Evolutionary conservation across 2,797 vertebrate species (phyloP), one percentile per base, ranked within the genome.

Genomic region (Calcarius lapponicus): DNA sequence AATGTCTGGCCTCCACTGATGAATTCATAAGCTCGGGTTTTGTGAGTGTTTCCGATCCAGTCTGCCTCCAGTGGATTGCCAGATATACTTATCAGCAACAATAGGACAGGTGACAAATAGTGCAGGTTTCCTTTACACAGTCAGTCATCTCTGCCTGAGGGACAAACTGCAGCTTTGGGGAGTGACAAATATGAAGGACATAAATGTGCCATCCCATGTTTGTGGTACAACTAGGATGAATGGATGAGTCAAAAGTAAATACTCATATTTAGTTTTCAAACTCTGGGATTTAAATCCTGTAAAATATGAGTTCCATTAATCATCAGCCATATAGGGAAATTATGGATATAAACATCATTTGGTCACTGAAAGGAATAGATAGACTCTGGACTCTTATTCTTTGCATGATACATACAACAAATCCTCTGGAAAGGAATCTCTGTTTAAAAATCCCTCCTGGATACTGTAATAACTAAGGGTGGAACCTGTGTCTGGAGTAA

Each of bases 71-170:
- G 51, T 57, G 64, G 70, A 54, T 84, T 64, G 53, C 57, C 82
- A 92, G 62, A 81, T 92, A 90, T 92, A 91, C 47, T 60, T 84
- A 82, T 86, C 64, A 86, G 53, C 40, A 61, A 51, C 79, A 66
- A 38, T 1, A 43, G 45, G 71, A 42, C 1, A 2, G 54, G 73
- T 73, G 78, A 88, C 90, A 92, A 81, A 76, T 88, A 91, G 50
- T 42, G 38, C 57, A 93, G 57, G 47, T 94, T 88, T 78, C 60
- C 67, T 92, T 89, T 73, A 87, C 92, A 84, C 47, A 79, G 43
- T 70, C 57, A 18, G 25, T 43, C 19, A 45, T 15, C 66, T 91
- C 36, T 73, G 38, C 66, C 60, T 3, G 0, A 81, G 43, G 43
- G 72, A 42, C 73, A 66, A 94, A 48, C 54, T 86, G 81, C 54